These are phyloP conservation scores for Chromoteleia sp. DNA, from an alignment of 2,888 invertebrate genomes.

Conservation along the genomic window DNA sequence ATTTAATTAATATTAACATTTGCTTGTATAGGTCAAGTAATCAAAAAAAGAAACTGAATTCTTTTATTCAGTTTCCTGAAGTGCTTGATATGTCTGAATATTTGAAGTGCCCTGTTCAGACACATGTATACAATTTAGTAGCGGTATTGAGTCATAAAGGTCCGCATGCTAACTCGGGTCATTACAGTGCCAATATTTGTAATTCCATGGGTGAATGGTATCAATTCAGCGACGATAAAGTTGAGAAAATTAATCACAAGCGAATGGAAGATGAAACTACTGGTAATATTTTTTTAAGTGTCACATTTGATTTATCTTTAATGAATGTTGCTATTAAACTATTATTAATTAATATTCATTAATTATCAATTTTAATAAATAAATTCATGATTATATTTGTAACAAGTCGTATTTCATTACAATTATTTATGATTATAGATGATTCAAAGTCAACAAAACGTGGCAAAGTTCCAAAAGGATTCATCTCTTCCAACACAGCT, in stretches of 20 bases:
- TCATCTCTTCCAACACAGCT: constrained; percentile 86
- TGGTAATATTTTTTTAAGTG: constrained; percentile 71
- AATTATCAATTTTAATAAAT: too few species aligned
- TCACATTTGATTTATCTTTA: not conserved
- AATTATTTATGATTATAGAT: constrained; percentile 72
- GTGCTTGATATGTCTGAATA: constrained; percentile 86
- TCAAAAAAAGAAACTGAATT: constrained; percentile 87
- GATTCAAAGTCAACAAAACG: constrained; percentile 79
- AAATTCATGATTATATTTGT: too few species aligned
- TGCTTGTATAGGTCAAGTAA: constrained; percentile 85
- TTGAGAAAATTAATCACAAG: constrained; percentile 84
- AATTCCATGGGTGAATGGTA: constrained; percentile 86
- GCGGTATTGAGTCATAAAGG: constrained; percentile 89
- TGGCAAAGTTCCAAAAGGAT: constrained; percentile 83
- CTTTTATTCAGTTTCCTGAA: constrained; percentile 87
- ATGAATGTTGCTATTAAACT: not conserved
- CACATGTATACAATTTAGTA: constrained; percentile 86
- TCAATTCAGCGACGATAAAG: constrained; percentile 88
- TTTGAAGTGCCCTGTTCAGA: constrained; percentile 79
- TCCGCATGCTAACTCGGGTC: constrained; percentile 88
- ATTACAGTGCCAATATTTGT: constrained; percentile 86
- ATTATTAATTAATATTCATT: constrained; percentile 14
- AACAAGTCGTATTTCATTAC: constrained; percentile 2
- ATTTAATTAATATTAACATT: not conserved
- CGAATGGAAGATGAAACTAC: constrained; percentile 82